Conservation (phyloP, 2,888 invertebrate genomes). For the Alsophila aescularia region DNA sequence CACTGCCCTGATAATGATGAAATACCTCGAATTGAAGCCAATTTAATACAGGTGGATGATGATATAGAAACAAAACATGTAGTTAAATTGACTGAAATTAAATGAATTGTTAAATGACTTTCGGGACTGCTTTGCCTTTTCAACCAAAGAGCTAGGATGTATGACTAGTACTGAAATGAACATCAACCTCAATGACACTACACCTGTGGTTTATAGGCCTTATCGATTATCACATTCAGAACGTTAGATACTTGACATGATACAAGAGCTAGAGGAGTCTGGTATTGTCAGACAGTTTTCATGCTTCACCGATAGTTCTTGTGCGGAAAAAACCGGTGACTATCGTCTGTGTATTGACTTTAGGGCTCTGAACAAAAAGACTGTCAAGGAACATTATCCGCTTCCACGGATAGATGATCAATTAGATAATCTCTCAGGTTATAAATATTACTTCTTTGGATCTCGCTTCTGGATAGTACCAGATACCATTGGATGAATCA, state of each 20-base stretch:
- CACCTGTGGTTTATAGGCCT: background rate
- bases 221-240: background rate
- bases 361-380: constrained; percentile 17
- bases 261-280: background rate
- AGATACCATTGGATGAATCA: background rate
- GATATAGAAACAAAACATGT: background rate
- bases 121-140: background rate
- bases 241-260: background rate
- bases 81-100: background rate
- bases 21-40: background rate
- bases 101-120: background rate
- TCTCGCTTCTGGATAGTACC: background rate
- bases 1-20: background rate
- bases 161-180: background rate
- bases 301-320: background rate
- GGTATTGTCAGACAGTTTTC: background rate
- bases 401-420: background rate
- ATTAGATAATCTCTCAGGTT: background rate
- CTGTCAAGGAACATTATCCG: constrained; percentile 5
- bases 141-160: background rate
- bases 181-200: background rate
- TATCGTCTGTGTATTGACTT: background rate
- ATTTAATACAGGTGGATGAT: background rate
- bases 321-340: background rate
- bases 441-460: background rate